phyloP scores from a whole-genome alignment of 2,797 vertebrate species.

The Dendrocincla fuliginosa region DNA sequence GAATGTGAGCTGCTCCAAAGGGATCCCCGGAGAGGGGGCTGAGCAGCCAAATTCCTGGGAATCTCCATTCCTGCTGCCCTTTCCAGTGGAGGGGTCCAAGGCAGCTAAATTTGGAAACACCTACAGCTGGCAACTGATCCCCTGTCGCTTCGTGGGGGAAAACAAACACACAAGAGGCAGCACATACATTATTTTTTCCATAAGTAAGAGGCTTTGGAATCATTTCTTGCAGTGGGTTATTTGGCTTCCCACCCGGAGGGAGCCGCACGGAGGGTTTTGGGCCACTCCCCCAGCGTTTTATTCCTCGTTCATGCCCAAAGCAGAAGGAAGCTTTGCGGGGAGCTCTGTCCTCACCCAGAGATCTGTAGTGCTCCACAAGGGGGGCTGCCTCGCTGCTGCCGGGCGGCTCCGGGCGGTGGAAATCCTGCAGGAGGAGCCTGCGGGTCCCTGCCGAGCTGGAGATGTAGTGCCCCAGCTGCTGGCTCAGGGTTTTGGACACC shows the following conservation, averaged over 20 bases:
- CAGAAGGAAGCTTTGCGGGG: background rate
- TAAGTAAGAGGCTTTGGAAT: background rate
- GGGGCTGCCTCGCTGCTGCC: conserved; percentile 19
- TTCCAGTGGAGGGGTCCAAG: background rate
- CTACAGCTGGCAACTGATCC: background rate
- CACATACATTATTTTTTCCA: background rate
- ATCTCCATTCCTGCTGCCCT: background rate
- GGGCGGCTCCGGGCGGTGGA: conserved; percentile 72
- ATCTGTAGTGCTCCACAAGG: conserved; percentile 81
- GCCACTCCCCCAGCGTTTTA: background rate
- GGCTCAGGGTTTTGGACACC: conserved; percentile 85
- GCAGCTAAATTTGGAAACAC: background rate
- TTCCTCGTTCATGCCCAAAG: rapidly evolving
- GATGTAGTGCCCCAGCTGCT: conserved; percentile 79
- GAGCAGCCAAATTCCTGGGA: background rate
- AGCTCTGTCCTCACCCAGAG: conserved; percentile 77
- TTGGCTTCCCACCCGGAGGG: background rate
- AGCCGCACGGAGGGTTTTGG: background rate
- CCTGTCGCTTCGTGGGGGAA: background rate
- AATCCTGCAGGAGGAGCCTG: conserved; percentile 78
- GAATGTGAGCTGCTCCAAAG: background rate
- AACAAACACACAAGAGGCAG: background rate
- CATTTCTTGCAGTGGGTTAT: rapidly evolving
- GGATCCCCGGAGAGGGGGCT: background rate
- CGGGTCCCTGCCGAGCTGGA: conserved; percentile 81